Base-by-base conservation (phyloP, 2,888 invertebrate genomes). In the Mellilla xanthometata region DNA sequence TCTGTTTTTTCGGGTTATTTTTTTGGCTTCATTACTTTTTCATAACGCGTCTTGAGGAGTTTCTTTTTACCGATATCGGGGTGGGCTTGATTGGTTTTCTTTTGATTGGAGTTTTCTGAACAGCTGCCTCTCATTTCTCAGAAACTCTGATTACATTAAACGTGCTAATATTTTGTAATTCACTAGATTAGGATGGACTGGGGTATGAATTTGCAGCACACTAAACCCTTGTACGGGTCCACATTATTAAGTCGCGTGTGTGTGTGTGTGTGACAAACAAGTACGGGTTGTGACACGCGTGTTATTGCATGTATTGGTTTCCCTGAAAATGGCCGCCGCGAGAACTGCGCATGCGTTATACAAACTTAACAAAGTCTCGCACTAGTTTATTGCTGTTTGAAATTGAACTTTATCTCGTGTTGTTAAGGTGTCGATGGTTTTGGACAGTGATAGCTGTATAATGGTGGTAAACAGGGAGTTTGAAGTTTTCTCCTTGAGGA, bases 281-380 rank as follows among this genome's bases (percentile, higher is more conserved):
- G 28, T 33, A 24, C 7, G 4, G 8, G 53, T 52, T 58, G 56
- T 49, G 49, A 49, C 51, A 41, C 32, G 41, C 38, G 41, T 42
- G 41, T 35, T 34, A 35, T 31, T 53, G 39, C 49, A 51, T 68
- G 80, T 81, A 74, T 78, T 71, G 28, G 77, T 69, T 68, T 69
- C 62, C 67, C 79, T 77, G 82, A 82, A 86, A 86, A 87, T 87
- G 87, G 87, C 87, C 76, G 87, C 77, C 83, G 48, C 28, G 15
- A 28, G 32, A 31, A 47, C 28, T 33, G 68, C 85, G 87, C 87
- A 78, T 81, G 86, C 85, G 84, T 57, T 2, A 5, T 1, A n/a
- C 24, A 24, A 24, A n/a, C n/a, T 24, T 24, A 24, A 2, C n/a
- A 24, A 5, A 24, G 4, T 24, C n/a, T 24, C 15, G 3, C 6